These are phyloP conservation scores for Penelope pileata DNA, from an alignment of 2,113 vertebrate genomes.

Conservation along the genomic window DNA sequence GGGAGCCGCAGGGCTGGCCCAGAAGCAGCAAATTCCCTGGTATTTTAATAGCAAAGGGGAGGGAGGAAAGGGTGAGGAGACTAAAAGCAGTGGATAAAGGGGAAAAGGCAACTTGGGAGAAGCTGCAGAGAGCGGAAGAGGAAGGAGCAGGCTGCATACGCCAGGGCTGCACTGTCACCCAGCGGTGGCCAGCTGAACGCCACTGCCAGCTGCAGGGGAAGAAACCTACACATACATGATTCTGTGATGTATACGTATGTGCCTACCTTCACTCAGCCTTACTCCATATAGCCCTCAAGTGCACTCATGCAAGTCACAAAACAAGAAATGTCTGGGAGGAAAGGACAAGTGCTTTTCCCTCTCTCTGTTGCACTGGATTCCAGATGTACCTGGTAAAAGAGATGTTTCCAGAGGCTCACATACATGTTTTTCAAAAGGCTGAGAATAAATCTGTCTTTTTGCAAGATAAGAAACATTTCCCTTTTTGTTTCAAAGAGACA, in stretches of 20 bases:
- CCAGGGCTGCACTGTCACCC: conserved; percentile 72
- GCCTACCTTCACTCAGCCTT: neutral
- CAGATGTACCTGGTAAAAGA: neutral
- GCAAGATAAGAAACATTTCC: conserved; percentile 25
- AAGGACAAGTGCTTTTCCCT: rapidly evolving
- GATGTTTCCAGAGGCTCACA: neutral
- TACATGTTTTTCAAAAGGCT: neutral
- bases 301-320: neutral
- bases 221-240: neutral
- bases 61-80: neutral
- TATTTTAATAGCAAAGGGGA: neutral
- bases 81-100: neutral
- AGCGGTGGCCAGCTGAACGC: conserved; percentile 10
- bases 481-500: conserved; percentile 54
- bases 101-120: neutral
- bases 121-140: neutral
- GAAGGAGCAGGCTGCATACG: neutral
- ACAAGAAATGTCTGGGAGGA: neutral
- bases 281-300: neutral
- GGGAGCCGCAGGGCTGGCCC: neutral
- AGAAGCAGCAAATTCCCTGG: neutral
- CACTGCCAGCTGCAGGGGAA: neutral
- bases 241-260: too few species aligned
- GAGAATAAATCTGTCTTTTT: conserved; percentile 23
- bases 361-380: neutral